Evolutionary conservation across 64 coral and sea anemone genomes (phyloP).

Genomic region (Acropora yongei): DNA sequence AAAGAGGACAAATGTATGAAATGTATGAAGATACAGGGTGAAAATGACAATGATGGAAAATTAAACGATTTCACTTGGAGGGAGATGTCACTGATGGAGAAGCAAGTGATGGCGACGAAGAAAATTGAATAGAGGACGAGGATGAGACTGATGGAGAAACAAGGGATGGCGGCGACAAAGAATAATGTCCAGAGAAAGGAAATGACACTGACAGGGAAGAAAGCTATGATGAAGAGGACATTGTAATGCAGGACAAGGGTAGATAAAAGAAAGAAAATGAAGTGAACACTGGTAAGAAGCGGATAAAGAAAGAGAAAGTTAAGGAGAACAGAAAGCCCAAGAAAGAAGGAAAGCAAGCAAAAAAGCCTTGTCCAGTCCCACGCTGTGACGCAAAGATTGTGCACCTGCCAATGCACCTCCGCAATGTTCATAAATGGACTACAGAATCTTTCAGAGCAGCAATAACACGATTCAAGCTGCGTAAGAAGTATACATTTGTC

Average conservation of each 20-base stretch:
- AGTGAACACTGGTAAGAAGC: neutral
- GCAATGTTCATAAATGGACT: constrained; percentile 67
- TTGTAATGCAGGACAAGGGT: neutral
- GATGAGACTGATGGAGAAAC: no score
- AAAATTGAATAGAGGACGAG: no score
- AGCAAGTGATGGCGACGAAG: no score
- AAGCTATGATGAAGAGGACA: neutral
- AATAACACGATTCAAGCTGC: neutral
- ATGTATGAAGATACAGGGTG: neutral
- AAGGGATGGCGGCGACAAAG: no score
- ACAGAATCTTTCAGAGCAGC: constrained; percentile 45
- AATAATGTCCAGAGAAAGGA: neutral
- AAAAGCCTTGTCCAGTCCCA: constrained; percentile 56
- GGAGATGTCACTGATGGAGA: neutral
- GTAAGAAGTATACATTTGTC: constrained; percentile 17
- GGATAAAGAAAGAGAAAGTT: neutral
- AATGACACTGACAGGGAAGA: neutral
- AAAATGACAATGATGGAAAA: neutral
- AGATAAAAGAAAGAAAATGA: neutral
- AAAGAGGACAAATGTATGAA: neutral
- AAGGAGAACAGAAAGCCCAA: neutral
- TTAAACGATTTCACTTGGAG: neutral
- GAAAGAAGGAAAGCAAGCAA: constrained; percentile 20
- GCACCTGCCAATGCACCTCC: constrained; percentile 69
- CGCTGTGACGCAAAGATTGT: constrained; percentile 53